Conservation (phyloP, 64 coral and sea anemone genomes). For the Montipora sp. region DNA sequence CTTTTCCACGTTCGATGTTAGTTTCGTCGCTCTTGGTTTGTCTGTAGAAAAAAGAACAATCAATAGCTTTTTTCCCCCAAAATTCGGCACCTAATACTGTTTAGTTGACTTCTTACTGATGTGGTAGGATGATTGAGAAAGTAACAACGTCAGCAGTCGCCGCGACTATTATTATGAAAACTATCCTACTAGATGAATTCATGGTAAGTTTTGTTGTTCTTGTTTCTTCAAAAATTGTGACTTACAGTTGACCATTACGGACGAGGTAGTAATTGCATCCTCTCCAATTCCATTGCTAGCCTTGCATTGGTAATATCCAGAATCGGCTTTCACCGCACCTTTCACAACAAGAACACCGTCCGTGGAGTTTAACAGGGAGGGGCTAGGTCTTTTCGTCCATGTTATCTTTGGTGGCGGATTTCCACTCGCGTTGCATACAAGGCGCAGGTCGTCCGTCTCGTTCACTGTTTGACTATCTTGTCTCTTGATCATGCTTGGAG, state of each 20-base stretch:
- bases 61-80: too few species aligned
- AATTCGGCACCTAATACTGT: too few species aligned
- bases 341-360: neutral
- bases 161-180: too few species aligned
- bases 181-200: too few species aligned
- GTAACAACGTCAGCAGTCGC: too few species aligned
- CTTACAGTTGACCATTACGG: neutral
- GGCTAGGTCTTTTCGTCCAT: neutral
- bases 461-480: neutral
- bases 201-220: neutral
- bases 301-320: constrained; percentile 30
- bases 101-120: too few species aligned
- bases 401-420: constrained; percentile 14
- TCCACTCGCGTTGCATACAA: constrained; percentile 21
- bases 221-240: neutral
- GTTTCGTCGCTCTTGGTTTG: neutral
- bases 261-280: neutral
- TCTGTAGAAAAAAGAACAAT: neutral
- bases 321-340: constrained; percentile 1
- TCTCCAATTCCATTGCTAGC: constrained; percentile 37
- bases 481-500: neutral
- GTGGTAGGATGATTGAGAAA: too few species aligned
- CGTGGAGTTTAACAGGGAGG: too few species aligned
- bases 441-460: neutral
- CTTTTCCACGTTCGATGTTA: neutral